Percentiles rank a stretch among this genome's conserved stretches.
Evolutionary conservation across 2,113 vertebrate species (phyloP).

Genomic region (Mus musculus): GRCm39 chr15:13634501-13635000

Average conservation of each 20-base stretch:
- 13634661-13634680: background rate
- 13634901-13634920: constrained; percentile 58
- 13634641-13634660: background rate
- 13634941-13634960: constrained; percentile 36
- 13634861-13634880: constrained; percentile 36
- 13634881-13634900: constrained; percentile 60
- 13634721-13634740: background rate
- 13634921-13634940: constrained; percentile 48
- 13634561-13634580: background rate
- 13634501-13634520: background rate
- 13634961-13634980: constrained; percentile 58
- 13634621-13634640: background rate
- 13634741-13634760: constrained; percentile 50
- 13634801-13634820: constrained; percentile 41
- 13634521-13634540: background rate
- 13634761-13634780: constrained; percentile 39
- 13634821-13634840: constrained; percentile 42
- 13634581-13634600: background rate
- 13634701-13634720: background rate
- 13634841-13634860: constrained; percentile 57
- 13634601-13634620: background rate
- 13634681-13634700: background rate
- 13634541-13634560: background rate
- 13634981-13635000: background rate
- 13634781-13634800: constrained; percentile 55